A percentile compares a stretch with the other conserved stretches of the same genome.
Conservation (phyloP, 2,888 invertebrate genomes). For the Drosophila lutescens region DNA sequence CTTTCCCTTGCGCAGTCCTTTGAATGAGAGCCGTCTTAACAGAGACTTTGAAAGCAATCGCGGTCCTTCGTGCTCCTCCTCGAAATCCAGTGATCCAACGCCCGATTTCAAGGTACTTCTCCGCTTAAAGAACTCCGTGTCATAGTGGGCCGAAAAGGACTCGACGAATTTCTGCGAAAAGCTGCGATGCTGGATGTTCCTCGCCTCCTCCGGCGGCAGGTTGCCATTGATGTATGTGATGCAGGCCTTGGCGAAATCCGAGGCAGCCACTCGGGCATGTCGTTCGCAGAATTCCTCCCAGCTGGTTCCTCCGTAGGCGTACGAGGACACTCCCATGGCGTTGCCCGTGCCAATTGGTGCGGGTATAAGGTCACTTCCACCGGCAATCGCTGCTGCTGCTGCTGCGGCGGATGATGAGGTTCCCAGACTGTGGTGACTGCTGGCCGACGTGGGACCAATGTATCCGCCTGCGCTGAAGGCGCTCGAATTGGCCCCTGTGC, state of each 20-base stretch:
- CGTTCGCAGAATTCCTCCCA: constrained; percentile 95
- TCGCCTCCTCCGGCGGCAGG: constrained; percentile 88
- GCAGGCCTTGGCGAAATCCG: constrained; percentile 95
- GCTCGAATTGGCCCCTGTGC: constrained; percentile 68
- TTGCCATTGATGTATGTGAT: constrained; percentile 90
- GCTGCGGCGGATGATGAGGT: constrained; percentile 5
- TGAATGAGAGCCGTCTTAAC: constrained; percentile 94
- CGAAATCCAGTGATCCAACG: constrained; percentile 86
- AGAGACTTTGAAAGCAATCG: constrained; percentile 93
- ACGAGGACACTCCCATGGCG: constrained; percentile 52
- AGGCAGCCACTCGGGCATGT: constrained; percentile 93
- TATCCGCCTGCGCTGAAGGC: constrained; percentile 80
- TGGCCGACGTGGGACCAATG: constrained; percentile 77
- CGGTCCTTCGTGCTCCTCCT: constrained; percentile 92
- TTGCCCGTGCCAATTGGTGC: constrained; percentile 72
- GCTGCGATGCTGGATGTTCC: constrained; percentile 90
- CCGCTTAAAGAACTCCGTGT: constrained; percentile 89
- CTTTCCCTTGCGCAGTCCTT: constrained; percentile 93
- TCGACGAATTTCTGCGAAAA: constrained; percentile 93
- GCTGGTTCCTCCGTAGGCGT: constrained; percentile 85
- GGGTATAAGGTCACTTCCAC: constrained; percentile 78
- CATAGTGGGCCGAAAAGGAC: constrained; percentile 93
- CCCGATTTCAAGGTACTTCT: constrained; percentile 85
- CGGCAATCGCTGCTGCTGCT: constrained; percentile 47
- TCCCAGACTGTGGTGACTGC: constrained; percentile 37